phyloP scores from a whole-genome alignment of 1,140 invertebrate species.

The Pectinophora gossypiella region DNA sequence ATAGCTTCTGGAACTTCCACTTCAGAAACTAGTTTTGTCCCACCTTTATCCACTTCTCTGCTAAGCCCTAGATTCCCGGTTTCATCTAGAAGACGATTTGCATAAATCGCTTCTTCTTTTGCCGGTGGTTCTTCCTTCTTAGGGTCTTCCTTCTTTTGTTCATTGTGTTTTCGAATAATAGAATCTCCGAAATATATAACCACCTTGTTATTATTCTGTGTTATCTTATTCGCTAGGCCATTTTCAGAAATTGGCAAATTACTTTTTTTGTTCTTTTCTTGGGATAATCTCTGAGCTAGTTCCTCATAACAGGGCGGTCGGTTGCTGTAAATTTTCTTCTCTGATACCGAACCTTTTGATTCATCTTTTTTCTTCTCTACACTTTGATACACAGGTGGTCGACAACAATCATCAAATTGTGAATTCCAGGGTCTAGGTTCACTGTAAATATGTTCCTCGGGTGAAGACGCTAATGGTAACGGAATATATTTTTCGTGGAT shows the following conservation, averaged over 20 bases:
- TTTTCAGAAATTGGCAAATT: conserved; percentile 32
- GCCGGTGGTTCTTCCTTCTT: conserved; percentile 30
- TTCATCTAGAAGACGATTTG: conserved; percentile 56
- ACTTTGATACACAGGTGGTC: conserved; percentile 57
- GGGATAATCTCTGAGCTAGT: conserved; percentile 54
- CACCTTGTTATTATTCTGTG: conserved; percentile 78
- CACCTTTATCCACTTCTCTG: conserved; percentile 52
- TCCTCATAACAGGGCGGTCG: conserved; percentile 69
- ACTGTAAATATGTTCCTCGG: conserved; percentile 59
- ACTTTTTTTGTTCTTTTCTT: conserved; percentile 52
- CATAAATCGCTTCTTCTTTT: conserved; percentile 69
- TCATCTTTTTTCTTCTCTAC: conserved; percentile 61
- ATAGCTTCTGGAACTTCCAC: conserved; percentile 66
- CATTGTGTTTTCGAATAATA: conserved; percentile 71
- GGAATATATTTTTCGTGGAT: conserved; percentile 70
- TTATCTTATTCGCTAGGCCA: conserved; percentile 61
- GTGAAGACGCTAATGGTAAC: conserved; percentile 47
- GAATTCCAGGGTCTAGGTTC: conserved; percentile 56
- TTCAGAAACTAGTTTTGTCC: conserved; percentile 59
- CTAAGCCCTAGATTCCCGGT: conserved; percentile 46
- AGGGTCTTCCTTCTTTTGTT: conserved; percentile 55
- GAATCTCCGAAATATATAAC: conserved; percentile 84
- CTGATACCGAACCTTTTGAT: conserved; percentile 40
- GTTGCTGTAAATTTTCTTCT: conserved; percentile 62
- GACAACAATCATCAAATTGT: conserved; percentile 52